Evolutionary conservation across 2,888 invertebrate genomes (phyloP).

Genomic region (Thecophora atra): DNA sequence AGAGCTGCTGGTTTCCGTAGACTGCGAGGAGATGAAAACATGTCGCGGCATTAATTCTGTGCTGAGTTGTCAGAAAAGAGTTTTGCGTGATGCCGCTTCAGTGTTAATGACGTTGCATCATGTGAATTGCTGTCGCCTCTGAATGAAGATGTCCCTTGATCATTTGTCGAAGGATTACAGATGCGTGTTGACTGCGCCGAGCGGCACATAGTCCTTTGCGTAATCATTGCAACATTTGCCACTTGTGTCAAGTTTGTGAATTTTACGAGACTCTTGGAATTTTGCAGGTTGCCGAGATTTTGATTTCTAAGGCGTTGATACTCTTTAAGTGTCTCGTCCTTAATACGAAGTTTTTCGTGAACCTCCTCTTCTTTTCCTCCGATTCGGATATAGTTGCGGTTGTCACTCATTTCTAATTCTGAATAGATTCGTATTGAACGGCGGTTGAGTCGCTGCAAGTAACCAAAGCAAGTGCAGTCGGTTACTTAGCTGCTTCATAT

Average conservation of each 20-base stretch:
- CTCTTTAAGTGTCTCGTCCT: too few relatives aligned
- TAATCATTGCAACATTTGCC: too few relatives aligned
- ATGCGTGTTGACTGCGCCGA: not conserved
- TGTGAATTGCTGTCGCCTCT: not conserved
- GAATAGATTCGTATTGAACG: not conserved
- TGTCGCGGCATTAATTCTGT: not conserved
- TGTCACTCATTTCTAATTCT: not conserved
- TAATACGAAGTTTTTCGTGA: too few relatives aligned
- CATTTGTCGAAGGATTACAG: conserved; percentile 2
- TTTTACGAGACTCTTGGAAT: too few relatives aligned
- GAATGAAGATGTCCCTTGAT: not conserved
- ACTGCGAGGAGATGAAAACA: not conserved
- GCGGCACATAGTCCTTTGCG: not conserved
- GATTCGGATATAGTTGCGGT: conserved; percentile 3
- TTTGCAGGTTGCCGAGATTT: too few relatives aligned
- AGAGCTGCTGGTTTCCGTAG: not conserved
- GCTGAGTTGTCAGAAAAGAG: not conserved
- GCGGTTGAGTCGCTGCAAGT: not conserved
- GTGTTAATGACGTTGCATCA: not conserved
- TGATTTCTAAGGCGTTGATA: too few relatives aligned
- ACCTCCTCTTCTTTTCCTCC: too few relatives aligned
- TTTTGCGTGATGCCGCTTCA: not conserved
- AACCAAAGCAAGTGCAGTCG: not conserved
- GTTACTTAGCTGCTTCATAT: not conserved
- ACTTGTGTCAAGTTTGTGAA: too few relatives aligned